Evolutionary conservation across 1,140 invertebrate genomes (phyloP).

Genomic region (Zeugodacus cucurbitae): DNA sequence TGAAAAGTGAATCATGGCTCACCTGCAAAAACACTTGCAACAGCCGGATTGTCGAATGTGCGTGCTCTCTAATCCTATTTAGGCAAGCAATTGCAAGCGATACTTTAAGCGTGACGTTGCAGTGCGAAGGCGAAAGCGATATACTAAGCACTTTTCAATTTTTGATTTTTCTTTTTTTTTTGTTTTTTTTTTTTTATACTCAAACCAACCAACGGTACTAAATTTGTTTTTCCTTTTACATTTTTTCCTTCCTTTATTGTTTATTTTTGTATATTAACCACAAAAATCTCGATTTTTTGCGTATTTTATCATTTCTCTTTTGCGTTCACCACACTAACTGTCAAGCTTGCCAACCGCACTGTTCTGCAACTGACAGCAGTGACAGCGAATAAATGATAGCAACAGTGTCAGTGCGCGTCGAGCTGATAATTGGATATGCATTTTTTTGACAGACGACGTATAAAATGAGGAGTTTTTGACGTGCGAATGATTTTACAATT

Average conservation of each 20-base stretch:
- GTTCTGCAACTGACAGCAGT: background rate
- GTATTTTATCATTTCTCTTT: background rate
- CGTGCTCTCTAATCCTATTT: constrained; percentile 22
- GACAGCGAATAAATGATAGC: background rate
- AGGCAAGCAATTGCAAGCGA: constrained; percentile 6
- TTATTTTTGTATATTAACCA: background rate
- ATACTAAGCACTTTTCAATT: background rate
- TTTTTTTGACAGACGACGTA: background rate
- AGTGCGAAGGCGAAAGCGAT: background rate
- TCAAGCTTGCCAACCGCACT: no score
- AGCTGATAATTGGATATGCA: background rate
- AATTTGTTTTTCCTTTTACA: background rate
- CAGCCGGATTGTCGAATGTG: background rate
- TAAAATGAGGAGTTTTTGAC: background rate
- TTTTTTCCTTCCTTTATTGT: background rate
- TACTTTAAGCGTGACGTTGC: constrained; percentile 12
- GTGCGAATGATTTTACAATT: background rate
- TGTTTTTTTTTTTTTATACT: background rate
- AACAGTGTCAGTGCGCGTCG: background rate
- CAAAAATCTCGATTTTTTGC: background rate
- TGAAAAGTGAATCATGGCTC: background rate
- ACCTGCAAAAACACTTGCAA: background rate
- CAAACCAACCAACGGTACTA: background rate
- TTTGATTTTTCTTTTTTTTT: background rate
- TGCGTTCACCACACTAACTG: background rate